Evolutionary conservation across 1,140 invertebrate species (phyloP).

Genomic region (Catajapyx aquilonaris): DNA sequence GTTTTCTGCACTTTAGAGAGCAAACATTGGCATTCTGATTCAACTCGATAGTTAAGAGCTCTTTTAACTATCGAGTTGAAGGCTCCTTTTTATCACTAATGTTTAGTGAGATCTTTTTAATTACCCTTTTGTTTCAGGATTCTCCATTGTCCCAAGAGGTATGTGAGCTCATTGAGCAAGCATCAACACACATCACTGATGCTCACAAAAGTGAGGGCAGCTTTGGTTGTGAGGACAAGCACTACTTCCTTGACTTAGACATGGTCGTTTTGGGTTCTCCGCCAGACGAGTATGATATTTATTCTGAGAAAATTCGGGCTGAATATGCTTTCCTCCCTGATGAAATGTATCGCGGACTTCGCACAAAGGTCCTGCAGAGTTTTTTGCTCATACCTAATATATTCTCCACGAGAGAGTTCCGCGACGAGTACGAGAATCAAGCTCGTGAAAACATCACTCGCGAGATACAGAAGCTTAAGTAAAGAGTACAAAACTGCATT

Average conservation of each 20-base stretch:
- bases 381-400: conserved; percentile 42
- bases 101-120: conserved; percentile 1
- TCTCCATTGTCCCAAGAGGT: conserved; percentile 23
- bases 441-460: conserved; percentile 35
- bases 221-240: conserved; percentile 32
- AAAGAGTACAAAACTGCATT: no score
- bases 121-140: conserved; percentile 16
- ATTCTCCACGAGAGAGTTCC: conserved; percentile 36
- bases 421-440: conserved; percentile 30
- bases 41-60: neutral
- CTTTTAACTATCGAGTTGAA: neutral
- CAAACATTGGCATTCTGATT: conserved; percentile 1
- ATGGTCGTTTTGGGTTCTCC: conserved; percentile 30
- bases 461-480: conserved; percentile 25
- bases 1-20: conserved; percentile 8
- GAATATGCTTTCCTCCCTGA: conserved; percentile 33
- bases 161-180: conserved; percentile 27
- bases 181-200: conserved; percentile 32
- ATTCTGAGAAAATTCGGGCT: conserved; percentile 26
- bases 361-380: conserved; percentile 35
- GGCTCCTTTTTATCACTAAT: neutral
- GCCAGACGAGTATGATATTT: conserved; percentile 26
- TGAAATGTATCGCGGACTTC: conserved; percentile 28
- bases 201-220: conserved; percentile 30
- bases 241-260: conserved; percentile 38